phyloP scores from a whole-genome alignment of 2,888 invertebrate genomes.

The Scelioninae gen. 2 region DNA sequence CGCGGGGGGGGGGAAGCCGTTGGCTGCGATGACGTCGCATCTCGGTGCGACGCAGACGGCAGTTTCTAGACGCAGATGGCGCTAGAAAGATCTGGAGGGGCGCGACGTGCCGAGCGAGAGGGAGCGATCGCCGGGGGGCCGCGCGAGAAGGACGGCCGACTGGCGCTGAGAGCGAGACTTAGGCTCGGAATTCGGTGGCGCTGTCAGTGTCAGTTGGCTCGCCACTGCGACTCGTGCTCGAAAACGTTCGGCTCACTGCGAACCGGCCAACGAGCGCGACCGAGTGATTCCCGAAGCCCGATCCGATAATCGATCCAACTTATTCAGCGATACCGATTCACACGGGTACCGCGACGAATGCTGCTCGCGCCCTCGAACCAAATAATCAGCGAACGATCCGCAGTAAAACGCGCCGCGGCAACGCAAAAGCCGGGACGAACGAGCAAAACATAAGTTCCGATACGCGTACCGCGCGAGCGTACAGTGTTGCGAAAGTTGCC shows the following conservation, averaged over 20 bases:
- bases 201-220: conserved; percentile 36
- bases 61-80: conserved; percentile 33
- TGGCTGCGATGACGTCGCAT: conserved; percentile 5
- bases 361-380: no score
- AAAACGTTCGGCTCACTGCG: neutral
- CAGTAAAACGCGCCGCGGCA: no score
- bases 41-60: conserved; percentile 20
- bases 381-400: no score
- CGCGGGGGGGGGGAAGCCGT: neutral
- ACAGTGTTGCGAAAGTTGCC: conserved; percentile 28
- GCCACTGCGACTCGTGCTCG: conserved; percentile 17
- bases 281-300: no score
- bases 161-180: conserved; percentile 20
- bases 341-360: no score
- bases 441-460: no score
- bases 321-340: no score
- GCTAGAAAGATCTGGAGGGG: conserved; percentile 32
- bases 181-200: conserved; percentile 29
- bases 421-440: no score
- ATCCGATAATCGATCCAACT: no score
- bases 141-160: conserved; percentile 16
- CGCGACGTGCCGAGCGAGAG: conserved; percentile 21
- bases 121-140: conserved; percentile 13
- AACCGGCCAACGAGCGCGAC: conserved; percentile 3
- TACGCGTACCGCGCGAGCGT: conserved; percentile 22